phyloP scores from a whole-genome alignment of 2,797 vertebrate species.

The Myotis myotis region DNA sequence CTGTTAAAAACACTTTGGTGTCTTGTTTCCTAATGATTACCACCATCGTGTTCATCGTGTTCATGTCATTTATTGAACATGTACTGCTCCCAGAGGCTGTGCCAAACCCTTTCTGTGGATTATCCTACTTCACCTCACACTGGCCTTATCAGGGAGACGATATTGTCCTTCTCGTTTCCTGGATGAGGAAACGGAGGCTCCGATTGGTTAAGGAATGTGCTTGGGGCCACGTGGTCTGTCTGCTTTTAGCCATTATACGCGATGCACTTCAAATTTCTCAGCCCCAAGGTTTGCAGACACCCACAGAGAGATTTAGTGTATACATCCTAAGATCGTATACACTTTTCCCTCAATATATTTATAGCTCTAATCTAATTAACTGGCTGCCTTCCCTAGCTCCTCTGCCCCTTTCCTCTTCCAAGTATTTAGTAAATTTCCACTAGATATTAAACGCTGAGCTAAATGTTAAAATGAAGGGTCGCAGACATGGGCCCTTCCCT shows the following conservation, averaged over 20 bases:
- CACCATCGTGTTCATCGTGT: not conserved
- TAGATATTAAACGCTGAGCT: conserved; percentile 25
- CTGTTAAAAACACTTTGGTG: conserved; percentile 41
- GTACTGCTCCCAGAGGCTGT: not conserved
- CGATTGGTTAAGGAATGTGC: not conserved
- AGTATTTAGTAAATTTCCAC: conserved; percentile 36
- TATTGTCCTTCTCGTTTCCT: not conserved
- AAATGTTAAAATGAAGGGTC: not conserved
- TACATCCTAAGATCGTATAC: not conserved
- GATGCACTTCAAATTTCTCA: not conserved
- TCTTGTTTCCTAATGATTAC: conserved; percentile 52
- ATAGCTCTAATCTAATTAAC: not conserved
- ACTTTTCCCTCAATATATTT: not conserved
- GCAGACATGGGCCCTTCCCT: not conserved
- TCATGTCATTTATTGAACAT: conserved; percentile 48
- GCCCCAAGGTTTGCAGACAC: not conserved
- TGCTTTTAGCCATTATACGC: not conserved
- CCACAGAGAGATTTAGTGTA: not conserved
- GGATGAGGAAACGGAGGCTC: conserved; percentile 35
- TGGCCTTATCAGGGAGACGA: not conserved
- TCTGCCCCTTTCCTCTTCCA: not conserved
- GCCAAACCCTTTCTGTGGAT: not conserved
- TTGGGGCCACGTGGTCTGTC: not conserved
- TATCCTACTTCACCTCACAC: conserved; percentile 9
- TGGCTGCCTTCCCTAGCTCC: not conserved